Conservation (phyloP, 2,888 invertebrate genomes). For the Lasioglossum villosulum region DNA sequence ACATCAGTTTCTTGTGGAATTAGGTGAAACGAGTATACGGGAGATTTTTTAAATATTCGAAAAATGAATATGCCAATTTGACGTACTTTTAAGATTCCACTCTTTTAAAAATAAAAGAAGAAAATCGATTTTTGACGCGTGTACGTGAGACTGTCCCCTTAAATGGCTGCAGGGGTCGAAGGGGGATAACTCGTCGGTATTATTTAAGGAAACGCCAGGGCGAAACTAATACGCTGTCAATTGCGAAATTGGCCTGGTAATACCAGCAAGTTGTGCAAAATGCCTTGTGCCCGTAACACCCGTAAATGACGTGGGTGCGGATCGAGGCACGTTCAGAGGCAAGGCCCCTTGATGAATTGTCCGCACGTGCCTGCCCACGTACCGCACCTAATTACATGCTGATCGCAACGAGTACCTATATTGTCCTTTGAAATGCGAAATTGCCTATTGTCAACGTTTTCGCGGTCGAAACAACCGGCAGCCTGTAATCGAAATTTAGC, state of each 20-base stretch:
- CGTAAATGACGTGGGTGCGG: constrained; percentile 74
- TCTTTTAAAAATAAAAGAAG: not conserved
- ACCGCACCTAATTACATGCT: constrained; percentile 83
- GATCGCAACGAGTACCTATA: constrained; percentile 81
- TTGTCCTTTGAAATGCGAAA: constrained; percentile 79
- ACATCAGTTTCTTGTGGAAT: too few species aligned
- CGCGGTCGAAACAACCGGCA: constrained; percentile 74
- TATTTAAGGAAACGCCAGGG: constrained; percentile 37
- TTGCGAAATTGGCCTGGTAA: constrained; percentile 66
- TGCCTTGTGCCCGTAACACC: constrained; percentile 73
- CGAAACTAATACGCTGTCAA: constrained; percentile 57
- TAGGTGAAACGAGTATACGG: too few species aligned
- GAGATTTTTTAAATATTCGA: too few species aligned
- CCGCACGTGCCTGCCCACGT: constrained; percentile 82
- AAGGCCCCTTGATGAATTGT: constrained; percentile 82
- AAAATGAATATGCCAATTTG: too few species aligned
- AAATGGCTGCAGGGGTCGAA: not conserved
- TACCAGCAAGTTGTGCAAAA: constrained; percentile 69
- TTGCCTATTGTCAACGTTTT: constrained; percentile 78
- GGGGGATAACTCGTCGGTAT: constrained; percentile 11
- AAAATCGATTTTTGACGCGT: not conserved
- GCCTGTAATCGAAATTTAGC: constrained; percentile 66
- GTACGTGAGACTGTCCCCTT: not conserved
- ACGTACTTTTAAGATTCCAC: not conserved
- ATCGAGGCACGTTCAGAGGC: constrained; percentile 68